Base-by-base conservation (phyloP, 1,140 invertebrate genomes). In the Saccostrea echinata region DNA sequence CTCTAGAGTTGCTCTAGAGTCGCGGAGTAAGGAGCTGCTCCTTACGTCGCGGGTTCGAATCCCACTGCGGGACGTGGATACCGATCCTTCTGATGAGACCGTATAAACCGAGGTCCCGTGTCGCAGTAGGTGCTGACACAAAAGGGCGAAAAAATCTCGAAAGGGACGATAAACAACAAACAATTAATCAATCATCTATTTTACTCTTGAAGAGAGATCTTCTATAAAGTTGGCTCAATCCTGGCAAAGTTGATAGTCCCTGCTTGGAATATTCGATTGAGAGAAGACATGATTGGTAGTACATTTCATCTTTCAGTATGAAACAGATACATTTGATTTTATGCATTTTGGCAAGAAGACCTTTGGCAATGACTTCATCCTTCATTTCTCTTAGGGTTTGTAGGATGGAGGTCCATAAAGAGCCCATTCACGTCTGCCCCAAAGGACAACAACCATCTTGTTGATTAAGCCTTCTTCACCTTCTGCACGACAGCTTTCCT, bases 381-480 rank as follows among this genome's bases (percentile, higher is more conserved):
- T 84, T 80, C 24, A 64, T 27, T 52, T 64, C 51, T 57, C 21
- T 43, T 30, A 87, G 30, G 51, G 71, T 35, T 33, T 83, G 80
- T 18, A 64, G n/a, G 1, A 87, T 87, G 4, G 86, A 83, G 27
- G 12, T 87, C 86, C n/a, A 35, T 18, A 51, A 43, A 43, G 18
- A 83, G 4, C 53, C 33, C 51, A n/a, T 76, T 2, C 4, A 84
- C 89, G 21, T 80, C 52, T 27, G 52, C 21, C 18, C 88, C 81
- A 43, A 91, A 87, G 21, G 80, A n/a, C n/a, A n/a, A 84, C n/a
- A 90, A 35, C 88, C 86, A 86, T 24, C 68, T 52, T n/a, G 82
- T 85, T 55, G 12, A 71, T 84, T 51, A 91, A 53, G 64, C 86
- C 76, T 85, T n/a, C n/a, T n/a, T 90, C 85, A 87, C 51, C 30